Percentiles rank a stretch among this genome's conserved stretches.
Evolutionary conservation across 2,888 invertebrate genomes (phyloP).

Genomic region (Chloromyia formosa): DNA sequence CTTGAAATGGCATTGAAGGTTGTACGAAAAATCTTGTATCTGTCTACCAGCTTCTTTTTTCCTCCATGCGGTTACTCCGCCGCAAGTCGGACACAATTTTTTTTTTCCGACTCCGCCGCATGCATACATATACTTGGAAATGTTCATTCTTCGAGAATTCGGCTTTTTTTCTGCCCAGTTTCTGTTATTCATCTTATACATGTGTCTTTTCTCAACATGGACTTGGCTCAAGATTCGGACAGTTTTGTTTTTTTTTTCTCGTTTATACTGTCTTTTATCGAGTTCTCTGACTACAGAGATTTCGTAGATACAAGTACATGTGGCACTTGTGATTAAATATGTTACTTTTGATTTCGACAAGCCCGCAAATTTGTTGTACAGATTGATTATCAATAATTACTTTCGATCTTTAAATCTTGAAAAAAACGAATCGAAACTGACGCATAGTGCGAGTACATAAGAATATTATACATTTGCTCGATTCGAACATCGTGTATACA

Average conservation of each 20-base stretch:
- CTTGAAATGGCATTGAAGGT: slow-evolving; percentile 49
- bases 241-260: slow-evolving; percentile 32
- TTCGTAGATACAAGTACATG: not conserved
- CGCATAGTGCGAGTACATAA: too few relatives aligned
- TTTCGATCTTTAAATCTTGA: slow-evolving; percentile 37
- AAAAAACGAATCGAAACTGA: slow-evolving; percentile 2
- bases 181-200: not conserved
- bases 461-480: too few relatives aligned
- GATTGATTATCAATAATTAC: slow-evolving; percentile 44
- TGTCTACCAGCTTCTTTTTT: slow-evolving; percentile 28
- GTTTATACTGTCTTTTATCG: slow-evolving; percentile 22
- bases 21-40: slow-evolving; percentile 18
- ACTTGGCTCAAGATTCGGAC: not conserved
- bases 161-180: not conserved
- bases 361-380: slow-evolving; percentile 40
- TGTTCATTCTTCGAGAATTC: slow-evolving; percentile 28
- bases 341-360: slow-evolving; percentile 42
- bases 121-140: slow-evolving; percentile 14
- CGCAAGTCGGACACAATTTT: too few relatives aligned
- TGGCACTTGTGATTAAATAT: slow-evolving; percentile 37
- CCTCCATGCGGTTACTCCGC: not conserved
- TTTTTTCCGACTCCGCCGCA: not conserved
- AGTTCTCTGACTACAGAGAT: slow-evolving; percentile 1
- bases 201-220: too few relatives aligned
- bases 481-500: not conserved